Conservation (phyloP, 2,797 vertebrate species). For the Diceros bicornis region DNA sequence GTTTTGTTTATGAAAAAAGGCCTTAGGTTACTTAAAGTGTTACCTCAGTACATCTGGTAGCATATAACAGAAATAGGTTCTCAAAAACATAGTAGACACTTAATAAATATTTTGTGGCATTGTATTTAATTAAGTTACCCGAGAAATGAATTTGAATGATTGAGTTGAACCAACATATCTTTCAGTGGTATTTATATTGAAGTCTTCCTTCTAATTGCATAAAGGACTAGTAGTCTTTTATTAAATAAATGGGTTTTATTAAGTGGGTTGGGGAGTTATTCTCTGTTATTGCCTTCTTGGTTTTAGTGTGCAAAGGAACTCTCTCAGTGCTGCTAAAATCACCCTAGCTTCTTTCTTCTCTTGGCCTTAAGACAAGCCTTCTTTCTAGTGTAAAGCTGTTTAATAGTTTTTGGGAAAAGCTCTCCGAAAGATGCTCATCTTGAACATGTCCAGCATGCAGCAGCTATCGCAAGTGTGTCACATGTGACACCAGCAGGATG, state of each 20-base stretch:
- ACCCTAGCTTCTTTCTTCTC: neutral
- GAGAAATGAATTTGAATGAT: conserved; percentile 15
- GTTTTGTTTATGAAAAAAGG: neutral
- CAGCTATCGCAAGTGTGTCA: conserved; percentile 41
- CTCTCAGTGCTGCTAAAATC: neutral
- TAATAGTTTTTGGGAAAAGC: neutral
- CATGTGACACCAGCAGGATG: conserved; percentile 61
- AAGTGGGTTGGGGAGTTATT: neutral
- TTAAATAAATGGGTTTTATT: neutral
- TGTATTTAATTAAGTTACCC: conserved; percentile 3
- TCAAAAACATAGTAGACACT: neutral
- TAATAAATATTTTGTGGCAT: conserved; percentile 1
- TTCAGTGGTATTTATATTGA: neutral
- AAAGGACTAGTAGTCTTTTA: neutral
- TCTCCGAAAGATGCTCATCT: neutral
- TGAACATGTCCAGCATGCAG: conserved; percentile 17
- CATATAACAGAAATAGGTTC: neutral
- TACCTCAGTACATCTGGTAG: neutral
- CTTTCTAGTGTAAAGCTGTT: neutral
- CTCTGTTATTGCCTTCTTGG: neutral
- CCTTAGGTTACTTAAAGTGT: neutral
- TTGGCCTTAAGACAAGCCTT: neutral
- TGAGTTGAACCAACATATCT: neutral
- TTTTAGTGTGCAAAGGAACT: neutral
- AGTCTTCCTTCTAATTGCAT: neutral